Base-by-base conservation (phyloP, 1,140 invertebrate species). In the Pentalonia nigronervosa region DNA sequence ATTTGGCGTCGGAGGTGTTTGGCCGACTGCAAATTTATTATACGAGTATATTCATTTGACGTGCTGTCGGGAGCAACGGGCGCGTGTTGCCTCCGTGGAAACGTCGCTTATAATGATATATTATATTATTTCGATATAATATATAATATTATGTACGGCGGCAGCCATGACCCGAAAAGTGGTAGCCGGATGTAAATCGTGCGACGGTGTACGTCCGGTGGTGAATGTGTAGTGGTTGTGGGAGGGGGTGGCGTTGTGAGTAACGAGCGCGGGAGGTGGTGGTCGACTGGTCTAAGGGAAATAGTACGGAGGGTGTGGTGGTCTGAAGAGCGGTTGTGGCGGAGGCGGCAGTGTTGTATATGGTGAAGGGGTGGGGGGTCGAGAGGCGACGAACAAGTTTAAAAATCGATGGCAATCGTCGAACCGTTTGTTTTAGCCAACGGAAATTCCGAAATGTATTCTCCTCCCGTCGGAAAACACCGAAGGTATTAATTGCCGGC, bases 51-150 rank as follows among this genome's bases (percentile, higher is more conserved):
- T 89, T 89, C 88, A n/a, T 56, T 89, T 89, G 88, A 89, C 88
- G 88, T 56, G 88, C 34, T 89, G 88, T 89, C 88, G 88, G 88
- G 88, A n/a, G 48, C 88, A 89, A 56, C 50, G 88, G 88, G 88
- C 88, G n/a, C 48, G 88, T 56, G 88, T 56, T 56, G 48, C 50
- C 50, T 34, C 88, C 14, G 50, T 56, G 88, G 36, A 56, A 56
- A 89, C 88, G 88, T 89, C 88, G 88, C 50, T 53, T 56, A 89
- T 89, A 89, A 89, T 89, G 88, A 89, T 89, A 89, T 89, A 89
- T 89, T 89, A 56, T 89, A 56, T 36, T 41, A 89, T 56, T 88
- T 88, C 86, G 30, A 88, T 86, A 76, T 76, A 76, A n/a, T 76
- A 83, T 83, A 36, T 86, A 47, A n/a, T 41, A 41, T 83, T 83